phyloP scores from a whole-genome alignment of 37 sponge, comb jelly and placozoan species.

The Oopsacas minuta region DNA sequence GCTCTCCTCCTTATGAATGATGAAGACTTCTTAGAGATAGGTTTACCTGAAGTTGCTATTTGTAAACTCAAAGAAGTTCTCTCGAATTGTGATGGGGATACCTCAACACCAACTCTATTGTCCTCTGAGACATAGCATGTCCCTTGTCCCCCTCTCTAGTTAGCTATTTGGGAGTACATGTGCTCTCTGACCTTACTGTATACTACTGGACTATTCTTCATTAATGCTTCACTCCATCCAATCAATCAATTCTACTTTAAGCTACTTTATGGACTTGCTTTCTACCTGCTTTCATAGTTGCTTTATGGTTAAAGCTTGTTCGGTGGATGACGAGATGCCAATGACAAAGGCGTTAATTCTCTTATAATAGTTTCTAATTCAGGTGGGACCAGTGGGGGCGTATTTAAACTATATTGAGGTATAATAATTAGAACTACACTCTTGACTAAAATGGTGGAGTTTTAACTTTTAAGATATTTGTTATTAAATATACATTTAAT shows the following conservation, averaged over 20 bases:
- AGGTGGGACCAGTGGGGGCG: too few species aligned
- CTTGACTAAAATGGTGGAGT: too few species aligned
- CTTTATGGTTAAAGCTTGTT: neutral
- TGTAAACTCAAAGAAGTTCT: neutral
- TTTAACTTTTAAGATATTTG: too few species aligned
- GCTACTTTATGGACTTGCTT: constrained; percentile 18
- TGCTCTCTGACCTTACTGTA: neutral
- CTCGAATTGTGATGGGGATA: neutral
- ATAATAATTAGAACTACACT: too few species aligned
- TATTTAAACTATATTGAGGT: too few species aligned
- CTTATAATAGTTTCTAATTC: neutral
- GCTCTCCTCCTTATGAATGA: constrained; percentile 74
- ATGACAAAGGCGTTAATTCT: constrained; percentile 12
- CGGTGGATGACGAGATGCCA: neutral
- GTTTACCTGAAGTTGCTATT: constrained; percentile 43
- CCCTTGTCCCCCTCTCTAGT: neutral
- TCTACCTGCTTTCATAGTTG: neutral
- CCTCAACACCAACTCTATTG: neutral
- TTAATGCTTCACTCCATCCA: constrained; percentile 2
- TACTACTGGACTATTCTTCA: neutral
- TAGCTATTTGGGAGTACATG: neutral
- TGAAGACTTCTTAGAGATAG: constrained; percentile 69
- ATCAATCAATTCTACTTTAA: constrained; percentile 17
- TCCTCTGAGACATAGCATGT: neutral
- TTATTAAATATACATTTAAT: too few species aligned